These are phyloP conservation scores for Alcis repandata DNA, from an alignment of 2,888 invertebrate species.

Conservation along the genomic window DNA sequence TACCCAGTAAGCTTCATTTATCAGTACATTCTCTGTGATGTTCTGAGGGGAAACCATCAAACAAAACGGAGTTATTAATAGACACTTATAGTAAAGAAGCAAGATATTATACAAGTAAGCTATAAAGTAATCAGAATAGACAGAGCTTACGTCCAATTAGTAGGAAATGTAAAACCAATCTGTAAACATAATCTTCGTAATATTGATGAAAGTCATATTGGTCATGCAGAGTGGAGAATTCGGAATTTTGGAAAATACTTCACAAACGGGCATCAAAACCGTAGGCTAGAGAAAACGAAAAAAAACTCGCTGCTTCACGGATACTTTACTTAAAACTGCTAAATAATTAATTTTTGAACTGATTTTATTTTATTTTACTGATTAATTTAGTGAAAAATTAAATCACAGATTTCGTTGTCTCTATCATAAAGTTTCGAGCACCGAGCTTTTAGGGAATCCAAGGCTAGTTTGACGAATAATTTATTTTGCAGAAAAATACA, in stretches of 20 bases:
- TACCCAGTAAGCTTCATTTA: constrained; percentile 98
- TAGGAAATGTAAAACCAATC: constrained; percentile 78
- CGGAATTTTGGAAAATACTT: constrained; percentile 65
- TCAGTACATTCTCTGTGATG: constrained; percentile 97
- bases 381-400: background rate
- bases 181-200: constrained; percentile 72
- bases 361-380: too few species aligned
- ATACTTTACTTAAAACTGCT: too few species aligned
- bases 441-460: constrained; percentile 34
- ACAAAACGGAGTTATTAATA: constrained; percentile 84
- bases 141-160: constrained; percentile 80
- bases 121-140: constrained; percentile 60
- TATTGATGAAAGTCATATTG: constrained; percentile 60
- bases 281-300: constrained; percentile 51
- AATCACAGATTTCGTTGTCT: constrained; percentile 22
- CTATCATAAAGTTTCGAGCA: constrained; percentile 29
- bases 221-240: constrained; percentile 74
- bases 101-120: constrained; percentile 57
- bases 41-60: constrained; percentile 93
- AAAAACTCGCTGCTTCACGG: background rate
- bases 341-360: too few species aligned
- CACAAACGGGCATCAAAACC: constrained; percentile 55
- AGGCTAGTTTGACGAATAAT: constrained; percentile 15
- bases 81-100: constrained; percentile 67
- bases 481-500: constrained; percentile 63